Conservation (phyloP, 1,140 invertebrate genomes). For the Frieseomelitta varia region DNA sequence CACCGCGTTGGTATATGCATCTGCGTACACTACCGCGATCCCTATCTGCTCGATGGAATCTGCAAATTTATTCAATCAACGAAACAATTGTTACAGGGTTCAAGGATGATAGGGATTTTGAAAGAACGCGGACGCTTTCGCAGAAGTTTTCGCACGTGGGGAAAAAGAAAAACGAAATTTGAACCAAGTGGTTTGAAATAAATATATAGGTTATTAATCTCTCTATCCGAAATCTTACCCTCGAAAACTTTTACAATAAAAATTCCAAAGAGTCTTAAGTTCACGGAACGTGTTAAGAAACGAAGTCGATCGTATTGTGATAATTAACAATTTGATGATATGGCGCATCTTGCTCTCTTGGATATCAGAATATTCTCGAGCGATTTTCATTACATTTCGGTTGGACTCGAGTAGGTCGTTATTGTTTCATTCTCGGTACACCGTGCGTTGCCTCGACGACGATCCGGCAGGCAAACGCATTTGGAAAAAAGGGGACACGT, state of each 20-base stretch:
- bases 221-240: too few species aligned
- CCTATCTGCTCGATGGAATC: background rate
- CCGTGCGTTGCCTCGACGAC: background rate
- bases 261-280: background rate
- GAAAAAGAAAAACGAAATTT: too few species aligned
- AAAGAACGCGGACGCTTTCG: background rate
- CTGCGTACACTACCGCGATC: background rate
- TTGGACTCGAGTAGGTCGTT: conserved; percentile 43
- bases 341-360: background rate
- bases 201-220: too few species aligned
- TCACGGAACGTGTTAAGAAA: background rate
- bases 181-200: too few species aligned
- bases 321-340: background rate
- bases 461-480: background rate
- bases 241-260: too few species aligned
- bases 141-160: too few species aligned
- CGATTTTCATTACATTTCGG: conserved; percentile 35
- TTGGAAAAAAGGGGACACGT: background rate
- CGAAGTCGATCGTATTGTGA: background rate
- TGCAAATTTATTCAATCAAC: background rate
- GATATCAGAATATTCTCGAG: background rate
- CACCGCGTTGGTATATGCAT: conserved; percentile 10
- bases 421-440: conserved; percentile 46
- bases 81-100: too few species aligned
- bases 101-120: background rate